These are phyloP conservation scores for Ypsolopha scabrella DNA, from an alignment of 2,888 invertebrate genomes.

Conservation along the genomic window DNA sequence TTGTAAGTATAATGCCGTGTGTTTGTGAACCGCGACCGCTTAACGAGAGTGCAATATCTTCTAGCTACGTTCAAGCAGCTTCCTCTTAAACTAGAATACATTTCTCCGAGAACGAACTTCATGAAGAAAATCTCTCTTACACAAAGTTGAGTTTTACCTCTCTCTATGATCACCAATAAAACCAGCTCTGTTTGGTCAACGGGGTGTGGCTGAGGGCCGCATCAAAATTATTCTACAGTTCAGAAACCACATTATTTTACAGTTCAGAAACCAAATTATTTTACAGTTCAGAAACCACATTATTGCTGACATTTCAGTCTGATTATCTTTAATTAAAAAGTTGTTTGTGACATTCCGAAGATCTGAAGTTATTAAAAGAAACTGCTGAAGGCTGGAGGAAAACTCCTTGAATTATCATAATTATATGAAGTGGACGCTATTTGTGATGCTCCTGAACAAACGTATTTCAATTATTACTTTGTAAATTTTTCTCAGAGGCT, in stretches of 20 bases:
- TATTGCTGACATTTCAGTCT: slow-evolving; percentile 53
- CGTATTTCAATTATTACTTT: no score
- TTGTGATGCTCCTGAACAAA: no score
- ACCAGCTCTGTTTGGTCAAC: slow-evolving; percentile 27
- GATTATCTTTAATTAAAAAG: slow-evolving; percentile 66
- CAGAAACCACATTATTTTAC: slow-evolving; percentile 43
- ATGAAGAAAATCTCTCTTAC: slow-evolving; percentile 53
- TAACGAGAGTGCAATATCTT: slow-evolving; percentile 54
- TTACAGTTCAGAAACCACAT: slow-evolving; percentile 47
- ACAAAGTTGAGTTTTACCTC: slow-evolving; percentile 56
- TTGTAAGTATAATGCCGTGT: slow-evolving; percentile 25
- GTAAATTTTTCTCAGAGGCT: no score
- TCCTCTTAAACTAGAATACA: slow-evolving; percentile 62
- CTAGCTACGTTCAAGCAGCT: slow-evolving; percentile 46
- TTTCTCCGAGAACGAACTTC: slow-evolving; percentile 52
- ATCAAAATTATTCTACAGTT: slow-evolving; percentile 36
- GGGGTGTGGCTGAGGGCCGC: slow-evolving; percentile 32
- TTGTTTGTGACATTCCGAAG: slow-evolving; percentile 50
- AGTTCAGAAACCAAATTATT: slow-evolving; percentile 48
- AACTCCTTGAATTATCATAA: slow-evolving; percentile 54
- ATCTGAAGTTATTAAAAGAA: slow-evolving; percentile 59
- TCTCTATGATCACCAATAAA: slow-evolving; percentile 60
- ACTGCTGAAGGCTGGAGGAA: slow-evolving; percentile 45
- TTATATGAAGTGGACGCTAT: slow-evolving; percentile 33
- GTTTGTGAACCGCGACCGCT: slow-evolving; percentile 32